These are phyloP conservation scores for Pentalonia nigronervosa DNA, from an alignment of 1,140 invertebrate genomes.

Conservation along the genomic window DNA sequence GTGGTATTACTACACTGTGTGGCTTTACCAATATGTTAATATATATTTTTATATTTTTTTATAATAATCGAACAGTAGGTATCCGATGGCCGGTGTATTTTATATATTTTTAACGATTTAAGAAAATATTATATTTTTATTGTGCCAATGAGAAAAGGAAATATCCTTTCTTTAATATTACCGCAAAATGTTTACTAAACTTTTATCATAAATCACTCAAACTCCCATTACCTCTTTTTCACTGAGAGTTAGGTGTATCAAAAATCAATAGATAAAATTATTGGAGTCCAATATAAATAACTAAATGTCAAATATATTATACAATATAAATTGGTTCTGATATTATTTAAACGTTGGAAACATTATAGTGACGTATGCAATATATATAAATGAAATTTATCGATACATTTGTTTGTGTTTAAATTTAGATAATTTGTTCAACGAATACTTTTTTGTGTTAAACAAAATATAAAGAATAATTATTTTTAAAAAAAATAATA, in stretches of 20 bases:
- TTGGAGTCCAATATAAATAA: no score
- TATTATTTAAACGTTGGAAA: no score
- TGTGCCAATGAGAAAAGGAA: not conserved
- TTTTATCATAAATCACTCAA: slow-evolving; percentile 11
- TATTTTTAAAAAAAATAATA: not conserved
- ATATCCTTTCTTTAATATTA: not conserved
- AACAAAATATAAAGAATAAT: not conserved
- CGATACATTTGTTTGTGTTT: not conserved
- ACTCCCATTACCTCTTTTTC: not conserved
- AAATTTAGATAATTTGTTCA: not conserved
- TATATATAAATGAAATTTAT: no score
- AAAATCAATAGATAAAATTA: not conserved
- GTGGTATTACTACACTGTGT: not conserved
- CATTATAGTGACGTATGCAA: no score
- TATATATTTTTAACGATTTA: not conserved
- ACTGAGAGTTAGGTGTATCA: not conserved
- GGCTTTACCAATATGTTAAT: no score
- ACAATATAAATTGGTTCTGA: no score
- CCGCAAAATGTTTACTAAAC: not conserved
- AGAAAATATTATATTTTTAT: not conserved
- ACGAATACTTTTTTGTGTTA: not conserved
- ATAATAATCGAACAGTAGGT: not conserved
- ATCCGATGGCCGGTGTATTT: not conserved
- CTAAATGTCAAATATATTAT: no score
- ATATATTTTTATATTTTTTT: not conserved